Conservation (phyloP, 2,888 invertebrate species). For the Conistra vaccinii region DNA sequence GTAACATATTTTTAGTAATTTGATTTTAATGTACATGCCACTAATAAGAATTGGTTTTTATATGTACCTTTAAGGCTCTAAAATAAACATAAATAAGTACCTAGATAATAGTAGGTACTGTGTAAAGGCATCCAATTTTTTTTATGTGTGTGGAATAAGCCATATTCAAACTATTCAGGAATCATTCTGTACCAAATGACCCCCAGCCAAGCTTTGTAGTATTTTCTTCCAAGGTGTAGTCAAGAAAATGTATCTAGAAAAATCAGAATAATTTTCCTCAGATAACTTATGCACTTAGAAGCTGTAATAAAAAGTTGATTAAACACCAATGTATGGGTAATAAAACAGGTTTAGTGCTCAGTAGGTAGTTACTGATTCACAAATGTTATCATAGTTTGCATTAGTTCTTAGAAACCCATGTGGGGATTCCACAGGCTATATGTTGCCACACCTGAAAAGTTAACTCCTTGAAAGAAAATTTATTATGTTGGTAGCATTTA, state of each 20-base stretch:
- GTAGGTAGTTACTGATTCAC: conserved; percentile 53
- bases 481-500: conserved; percentile 63
- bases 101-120: neutral
- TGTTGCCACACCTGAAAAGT: conserved; percentile 62
- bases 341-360: conserved; percentile 50
- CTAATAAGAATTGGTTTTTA: neutral
- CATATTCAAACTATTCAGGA: neutral
- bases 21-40: neutral
- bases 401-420: conserved; percentile 50
- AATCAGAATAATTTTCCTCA: conserved; percentile 7
- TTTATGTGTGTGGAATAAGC: neutral
- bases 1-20: conserved; percentile 11
- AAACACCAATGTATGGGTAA: conserved; percentile 44
- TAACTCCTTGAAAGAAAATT: conserved; percentile 41
- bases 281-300: conserved; percentile 13
- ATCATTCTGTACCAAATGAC: neutral
- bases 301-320: conserved; percentile 37
- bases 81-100: neutral
- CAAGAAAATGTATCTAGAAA: conserved; percentile 1
- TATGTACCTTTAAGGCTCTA: neutral
- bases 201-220: neutral
- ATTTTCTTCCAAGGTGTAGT: too few relatives aligned
- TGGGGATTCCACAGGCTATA: conserved; percentile 38
- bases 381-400: conserved; percentile 58
- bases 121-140: neutral